phyloP scores from a whole-genome alignment of 2,113 vertebrate species.

The Herpetotheres cachinnans region DNA sequence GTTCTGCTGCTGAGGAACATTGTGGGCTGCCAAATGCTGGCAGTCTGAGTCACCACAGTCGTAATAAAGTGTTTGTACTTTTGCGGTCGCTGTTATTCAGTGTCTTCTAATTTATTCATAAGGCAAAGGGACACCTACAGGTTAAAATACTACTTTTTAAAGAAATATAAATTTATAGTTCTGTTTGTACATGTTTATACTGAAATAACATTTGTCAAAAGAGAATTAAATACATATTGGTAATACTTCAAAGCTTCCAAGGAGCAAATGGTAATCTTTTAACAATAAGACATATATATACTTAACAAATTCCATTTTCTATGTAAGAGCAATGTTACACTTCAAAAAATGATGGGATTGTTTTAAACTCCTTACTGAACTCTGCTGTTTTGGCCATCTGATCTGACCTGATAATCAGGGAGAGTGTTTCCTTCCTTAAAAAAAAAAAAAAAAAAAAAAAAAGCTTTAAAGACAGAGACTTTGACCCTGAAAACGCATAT shows the following conservation, averaged over 20 bases:
- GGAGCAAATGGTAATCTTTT: not conserved
- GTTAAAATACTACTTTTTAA: constrained; percentile 28
- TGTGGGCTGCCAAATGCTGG: constrained; percentile 60
- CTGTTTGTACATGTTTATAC: not conserved
- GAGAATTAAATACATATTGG: not conserved
- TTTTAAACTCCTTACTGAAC: not conserved
- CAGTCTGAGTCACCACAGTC: constrained; percentile 60
- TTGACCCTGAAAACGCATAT: constrained; percentile 10
- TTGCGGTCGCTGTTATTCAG: not conserved
- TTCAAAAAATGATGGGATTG: not conserved
- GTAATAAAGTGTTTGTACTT: constrained; percentile 60
- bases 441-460: not conserved
- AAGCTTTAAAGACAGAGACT: not conserved
- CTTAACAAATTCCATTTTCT: not conserved
- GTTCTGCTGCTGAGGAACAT: constrained; percentile 60
- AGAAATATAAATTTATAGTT: not conserved
- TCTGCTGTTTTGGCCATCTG: not conserved
- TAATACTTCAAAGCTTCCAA: not conserved
- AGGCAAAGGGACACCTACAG: constrained; percentile 19
- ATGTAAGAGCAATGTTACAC: not conserved
- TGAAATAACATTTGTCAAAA: not conserved
- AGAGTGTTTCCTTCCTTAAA: constrained; percentile 25
- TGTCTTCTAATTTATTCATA: constrained; percentile 47
- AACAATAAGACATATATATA: not conserved
- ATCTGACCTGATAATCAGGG: not conserved